Evolutionary conservation across 2,888 invertebrate species (phyloP), one percentile per base, ranked within the genome.

Genomic region (Parapristionchus giblindavisi): DNA sequence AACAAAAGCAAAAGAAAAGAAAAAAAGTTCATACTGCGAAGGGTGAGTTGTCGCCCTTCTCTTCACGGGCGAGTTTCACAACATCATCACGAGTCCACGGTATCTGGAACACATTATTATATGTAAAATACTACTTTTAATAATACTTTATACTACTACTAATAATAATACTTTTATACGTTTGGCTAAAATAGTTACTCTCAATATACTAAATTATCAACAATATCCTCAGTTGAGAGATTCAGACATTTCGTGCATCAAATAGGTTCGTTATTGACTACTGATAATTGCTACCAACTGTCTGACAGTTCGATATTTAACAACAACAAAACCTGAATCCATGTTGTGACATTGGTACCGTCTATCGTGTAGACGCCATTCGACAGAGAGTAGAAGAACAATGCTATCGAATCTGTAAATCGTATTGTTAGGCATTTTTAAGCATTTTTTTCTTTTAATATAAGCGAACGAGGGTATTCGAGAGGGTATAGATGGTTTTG

Each of bases 341-440:
- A 87, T 32, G 83, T 83, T 38, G 83, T 77, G 24, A 87, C 83
- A 77, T 85, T 84, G 21, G 82, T 82, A n/a, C 81, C 84, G 1
- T 77, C 54, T 43, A 87, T 83, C 5, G 85, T 81, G 77, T 87
- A 87, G n/a, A 87, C 76, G 6, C 83, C 85, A 75, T 88, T 87
- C 1, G 87, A 87, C n/a, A 84, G 81, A 6, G 83, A 78, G 29
- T 75, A 73, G 75, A 88, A 87, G 74, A 83, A 88, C 52, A 76
- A 78, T 38, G 80, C 80, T 48, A 87, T 81, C 1, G 85, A 81
- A 48, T 87, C 87, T 87, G 78, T 17, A 80, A 77, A 27, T n/a
- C 51, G 21, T n/a, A n/a, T n/a, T n/a, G n/a, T n/a, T n/a, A n/a
- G n/a, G n/a, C 24, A 32, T 24, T n/a, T 17, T 76, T 34, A 36